Conservation (phyloP, 2,888 invertebrate genomes). For the Lochmaea crataegi region DNA sequence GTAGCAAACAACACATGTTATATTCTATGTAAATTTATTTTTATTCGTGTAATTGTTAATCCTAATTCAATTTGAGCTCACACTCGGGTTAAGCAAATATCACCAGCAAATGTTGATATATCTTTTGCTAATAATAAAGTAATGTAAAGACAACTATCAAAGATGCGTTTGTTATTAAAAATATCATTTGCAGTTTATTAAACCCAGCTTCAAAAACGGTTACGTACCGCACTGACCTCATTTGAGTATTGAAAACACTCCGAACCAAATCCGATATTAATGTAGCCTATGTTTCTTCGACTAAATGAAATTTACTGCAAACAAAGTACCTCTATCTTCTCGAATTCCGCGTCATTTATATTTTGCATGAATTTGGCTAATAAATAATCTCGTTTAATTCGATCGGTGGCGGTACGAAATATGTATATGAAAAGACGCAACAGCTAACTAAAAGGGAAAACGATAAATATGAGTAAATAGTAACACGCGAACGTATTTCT, state of each 20-base stretch:
- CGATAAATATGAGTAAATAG: not conserved
- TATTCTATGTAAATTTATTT: too few relatives aligned
- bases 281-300: constrained; percentile 14
- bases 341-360: constrained; percentile 48
- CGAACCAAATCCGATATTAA: constrained; percentile 18
- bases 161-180: too few relatives aligned
- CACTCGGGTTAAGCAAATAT: too few relatives aligned
- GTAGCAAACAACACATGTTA: too few relatives aligned
- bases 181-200: too few relatives aligned
- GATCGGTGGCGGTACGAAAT: constrained; percentile 26
- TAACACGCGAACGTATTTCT: not conserved
- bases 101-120: too few relatives aligned
- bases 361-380: constrained; percentile 44
- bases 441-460: not conserved
- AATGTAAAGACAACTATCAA: too few relatives aligned
- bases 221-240: not conserved
- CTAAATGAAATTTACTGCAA: constrained; percentile 30
- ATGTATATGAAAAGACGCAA: not conserved
- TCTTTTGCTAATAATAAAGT: too few relatives aligned
- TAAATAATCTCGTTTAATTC: constrained; percentile 48
- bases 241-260: constrained; percentile 13
- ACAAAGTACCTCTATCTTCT: constrained; percentile 41
- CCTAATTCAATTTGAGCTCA: too few relatives aligned
- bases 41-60: too few relatives aligned
- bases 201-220: too few relatives aligned